Percentiles rank a stretch among this genome's conserved stretches.
phyloP scores from a whole-genome alignment of 2,113 vertebrate genomes.

The Bettongia penicillata region DNA sequence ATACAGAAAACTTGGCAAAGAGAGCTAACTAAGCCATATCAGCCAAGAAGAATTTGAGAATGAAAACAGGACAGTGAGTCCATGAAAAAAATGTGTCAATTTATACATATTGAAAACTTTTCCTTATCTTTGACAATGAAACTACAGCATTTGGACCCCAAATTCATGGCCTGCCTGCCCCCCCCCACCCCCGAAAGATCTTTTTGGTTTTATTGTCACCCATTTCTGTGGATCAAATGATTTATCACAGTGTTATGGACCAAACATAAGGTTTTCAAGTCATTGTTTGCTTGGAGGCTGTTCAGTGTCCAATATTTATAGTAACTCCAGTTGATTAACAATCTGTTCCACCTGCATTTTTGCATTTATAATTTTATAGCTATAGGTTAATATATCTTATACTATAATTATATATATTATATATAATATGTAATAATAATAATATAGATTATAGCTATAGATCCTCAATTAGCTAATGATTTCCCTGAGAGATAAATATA shows the following conservation, averaged over 20 bases:
- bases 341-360: not conserved
- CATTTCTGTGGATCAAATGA: not conserved
- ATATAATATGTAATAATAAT: too few relatives aligned
- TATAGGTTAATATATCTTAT: slow-evolving; percentile 15
- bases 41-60: not conserved
- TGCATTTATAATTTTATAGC: slow-evolving; percentile 15
- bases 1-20: not conserved
- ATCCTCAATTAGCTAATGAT: slow-evolving; percentile 24
- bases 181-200: not conserved
- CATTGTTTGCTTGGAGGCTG: not conserved
- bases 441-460: not conserved
- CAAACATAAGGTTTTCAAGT: not conserved
- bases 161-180: not conserved
- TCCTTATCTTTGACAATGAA: not conserved
- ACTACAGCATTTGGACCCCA: not conserved
- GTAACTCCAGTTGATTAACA: not conserved
- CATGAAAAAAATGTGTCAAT: not conserved
- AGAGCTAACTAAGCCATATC: not conserved
- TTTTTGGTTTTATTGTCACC: not conserved
- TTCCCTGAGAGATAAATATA: slow-evolving; percentile 39
- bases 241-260: not conserved
- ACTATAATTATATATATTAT: too few relatives aligned
- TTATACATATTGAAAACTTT: not conserved
- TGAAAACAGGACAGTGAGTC: not conserved
- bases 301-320: not conserved